Evolutionary conservation across 2,113 vertebrate genomes (phyloP).

Genomic region (Laterallus jamaicensis): DNA sequence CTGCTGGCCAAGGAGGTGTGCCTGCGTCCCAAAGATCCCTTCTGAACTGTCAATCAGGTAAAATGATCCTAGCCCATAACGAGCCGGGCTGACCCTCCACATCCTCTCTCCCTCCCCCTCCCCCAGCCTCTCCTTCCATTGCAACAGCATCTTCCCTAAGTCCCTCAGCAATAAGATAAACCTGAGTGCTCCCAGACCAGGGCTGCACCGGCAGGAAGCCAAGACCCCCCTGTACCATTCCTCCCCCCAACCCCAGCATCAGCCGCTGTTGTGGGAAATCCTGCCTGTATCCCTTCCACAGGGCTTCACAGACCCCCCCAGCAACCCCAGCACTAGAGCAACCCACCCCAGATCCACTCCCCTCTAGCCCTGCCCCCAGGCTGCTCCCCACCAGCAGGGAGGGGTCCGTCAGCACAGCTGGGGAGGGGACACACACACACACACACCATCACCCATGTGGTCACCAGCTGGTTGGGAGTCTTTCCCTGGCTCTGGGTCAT

Average conservation of each 20-base stretch:
- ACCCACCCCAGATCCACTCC: neutral
- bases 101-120: neutral
- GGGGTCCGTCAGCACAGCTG: neutral
- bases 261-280: neutral
- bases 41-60: neutral
- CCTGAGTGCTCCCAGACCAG: neutral
- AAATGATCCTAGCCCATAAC: neutral
- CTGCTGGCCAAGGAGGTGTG: neutral
- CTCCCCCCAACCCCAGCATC: neutral
- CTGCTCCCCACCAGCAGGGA: neutral
- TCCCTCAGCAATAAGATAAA: neutral
- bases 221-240: neutral
- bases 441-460: slow-evolving; percentile 34
- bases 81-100: neutral
- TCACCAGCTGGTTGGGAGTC: slow-evolving; percentile 66
- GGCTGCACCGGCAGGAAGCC: neutral
- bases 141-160: neutral
- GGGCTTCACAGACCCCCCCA: neutral
- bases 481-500: slow-evolving; percentile 33
- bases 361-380: neutral
- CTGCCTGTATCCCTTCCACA: neutral
- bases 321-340: neutral
- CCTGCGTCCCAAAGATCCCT: neutral
- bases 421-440: neutral
- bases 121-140: neutral